Base-by-base conservation (phyloP, 2,888 invertebrate genomes). In the Drosophila seclusa region DNA sequence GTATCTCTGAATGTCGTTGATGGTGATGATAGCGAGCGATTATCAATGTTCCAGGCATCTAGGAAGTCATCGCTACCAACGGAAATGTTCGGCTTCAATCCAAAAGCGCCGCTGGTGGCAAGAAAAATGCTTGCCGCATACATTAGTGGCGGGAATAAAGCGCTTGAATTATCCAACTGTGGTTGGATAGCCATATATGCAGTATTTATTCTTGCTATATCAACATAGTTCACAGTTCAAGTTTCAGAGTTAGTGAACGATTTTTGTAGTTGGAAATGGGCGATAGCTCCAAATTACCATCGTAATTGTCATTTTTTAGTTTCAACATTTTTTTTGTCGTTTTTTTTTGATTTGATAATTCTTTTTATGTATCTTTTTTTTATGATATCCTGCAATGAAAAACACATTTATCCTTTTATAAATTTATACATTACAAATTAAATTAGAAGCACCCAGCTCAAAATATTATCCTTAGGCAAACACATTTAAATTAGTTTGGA, bases 81-180 rank as follows among this genome's bases (percentile, higher is more conserved):
- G 50, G 87, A 86, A 68, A 69, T 69, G 70, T 87, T 87, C n/a
- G 77, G 80, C 63, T 73, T 76, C 59, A 72, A 54, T 49, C 82
- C 80, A 75, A 68, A 53, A 49, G 68, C 73, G 66, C 87, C 76
- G 78, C 78, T 68, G 10, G 75, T 80, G 80, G 86, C 83, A 45
- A 89, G 73, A 18, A 90, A 73, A 29, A 78, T 79, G 50, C 80
- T 75, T 42, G 87, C 90, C 78, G 88, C 82, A 71, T 84, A 90
- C 90, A 87, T 82, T 68, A 87, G 89, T 63, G 84, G 76, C 55
- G 76, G 74, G 63, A 83, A 73, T 61, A 76, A 52, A 53, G 61
- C 76, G 67, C 71, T 68, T 66, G 60, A 66, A 66, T 70, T 82
- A 68, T 82, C 68, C 85, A 63, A 65, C 70, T 78, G 76, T 45